Evolutionary conservation across 2,888 invertebrate species (phyloP).

Genomic region (Dryobota labecula): DNA sequence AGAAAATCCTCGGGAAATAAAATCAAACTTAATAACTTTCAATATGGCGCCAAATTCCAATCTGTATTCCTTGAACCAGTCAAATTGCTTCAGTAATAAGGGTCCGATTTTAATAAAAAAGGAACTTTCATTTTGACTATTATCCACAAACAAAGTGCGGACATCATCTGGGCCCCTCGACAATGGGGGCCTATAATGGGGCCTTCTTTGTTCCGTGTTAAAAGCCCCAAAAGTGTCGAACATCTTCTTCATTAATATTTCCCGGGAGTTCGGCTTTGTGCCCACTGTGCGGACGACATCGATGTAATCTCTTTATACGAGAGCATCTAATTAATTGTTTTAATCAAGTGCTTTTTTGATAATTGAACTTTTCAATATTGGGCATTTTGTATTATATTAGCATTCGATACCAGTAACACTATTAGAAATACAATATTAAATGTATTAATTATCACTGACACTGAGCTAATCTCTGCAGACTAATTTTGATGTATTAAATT

Average conservation of each 20-base stretch:
- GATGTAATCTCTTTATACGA: slow-evolving; percentile 63
- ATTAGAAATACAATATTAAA: background rate
- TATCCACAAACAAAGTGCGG: slow-evolving; percentile 69
- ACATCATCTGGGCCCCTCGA: slow-evolving; percentile 77
- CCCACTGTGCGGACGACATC: slow-evolving; percentile 51
- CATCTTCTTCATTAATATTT: slow-evolving; percentile 87
- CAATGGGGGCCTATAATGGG: slow-evolving; percentile 66
- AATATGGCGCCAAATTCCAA: slow-evolving; percentile 83
- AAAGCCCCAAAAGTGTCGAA: slow-evolving; percentile 81
- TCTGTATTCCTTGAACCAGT: slow-evolving; percentile 81
- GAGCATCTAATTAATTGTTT: slow-evolving; percentile 44
- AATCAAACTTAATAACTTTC: slow-evolving; percentile 80
- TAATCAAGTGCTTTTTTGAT: slow-evolving; percentile 19
- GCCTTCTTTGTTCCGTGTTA: slow-evolving; percentile 79
- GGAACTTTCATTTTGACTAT: slow-evolving; percentile 71
- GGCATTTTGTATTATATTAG: background rate
- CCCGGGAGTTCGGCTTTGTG: slow-evolving; percentile 51
- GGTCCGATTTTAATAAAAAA: slow-evolving; percentile 75
- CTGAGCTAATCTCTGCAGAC: slow-evolving; percentile 24
- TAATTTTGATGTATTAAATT: slow-evolving; percentile 35
- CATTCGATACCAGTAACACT: background rate
- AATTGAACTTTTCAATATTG: background rate
- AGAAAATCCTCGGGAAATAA: slow-evolving; percentile 58
- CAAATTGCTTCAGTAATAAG: slow-evolving; percentile 85
- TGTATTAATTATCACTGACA: slow-evolving; percentile 7